phyloP scores from a whole-genome alignment of 2,797 vertebrate genomes.

The Austrolebias charrua region DNA sequence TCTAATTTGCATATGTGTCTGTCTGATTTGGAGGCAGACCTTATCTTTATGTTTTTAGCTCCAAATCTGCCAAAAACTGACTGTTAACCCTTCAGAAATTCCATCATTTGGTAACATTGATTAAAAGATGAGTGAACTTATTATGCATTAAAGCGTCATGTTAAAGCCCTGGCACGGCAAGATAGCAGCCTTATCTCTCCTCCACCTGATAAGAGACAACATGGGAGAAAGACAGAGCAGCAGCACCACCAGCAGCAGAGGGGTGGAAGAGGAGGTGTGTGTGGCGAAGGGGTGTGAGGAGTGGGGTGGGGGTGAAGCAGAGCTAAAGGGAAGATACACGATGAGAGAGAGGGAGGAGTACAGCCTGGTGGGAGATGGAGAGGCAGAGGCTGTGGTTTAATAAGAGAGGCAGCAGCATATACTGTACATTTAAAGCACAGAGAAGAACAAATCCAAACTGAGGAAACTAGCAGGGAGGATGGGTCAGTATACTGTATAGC shows the following conservation, averaged over 20 bases:
- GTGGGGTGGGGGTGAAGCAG: slow-evolving; percentile 21
- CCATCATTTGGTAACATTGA: slow-evolving; percentile 75
- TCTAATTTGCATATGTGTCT: slow-evolving; percentile 66
- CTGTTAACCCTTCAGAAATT: slow-evolving; percentile 77
- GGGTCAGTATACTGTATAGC: slow-evolving; percentile 9
- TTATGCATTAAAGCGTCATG: slow-evolving; percentile 82
- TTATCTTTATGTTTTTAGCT: slow-evolving; percentile 68
- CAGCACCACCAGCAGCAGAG: slow-evolving; percentile 23
- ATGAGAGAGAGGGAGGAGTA: slow-evolving; percentile 39
- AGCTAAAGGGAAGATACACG: slow-evolving; percentile 54
- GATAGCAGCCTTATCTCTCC: slow-evolving; percentile 81
- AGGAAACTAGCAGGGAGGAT: slow-evolving; percentile 49
- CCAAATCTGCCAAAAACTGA: slow-evolving; percentile 59
- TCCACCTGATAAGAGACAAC: slow-evolving; percentile 80
- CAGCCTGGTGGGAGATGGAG: slow-evolving; percentile 43
- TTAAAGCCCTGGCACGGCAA: slow-evolving; percentile 78
- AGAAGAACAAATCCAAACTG: slow-evolving; percentile 47
- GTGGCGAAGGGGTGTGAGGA: not conserved
- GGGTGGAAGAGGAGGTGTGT: slow-evolving; percentile 18
- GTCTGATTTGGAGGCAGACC: slow-evolving; percentile 52
- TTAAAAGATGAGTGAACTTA: slow-evolving; percentile 81
- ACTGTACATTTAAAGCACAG: slow-evolving; percentile 39
- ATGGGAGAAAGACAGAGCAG: slow-evolving; percentile 62
- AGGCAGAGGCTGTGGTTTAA: slow-evolving; percentile 42
- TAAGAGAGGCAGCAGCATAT: slow-evolving; percentile 50